Evolutionary conservation across 2,797 vertebrate species (phyloP), one percentile per base, ranked within the genome.

Genomic region (Gallinago solitaria): DNA sequence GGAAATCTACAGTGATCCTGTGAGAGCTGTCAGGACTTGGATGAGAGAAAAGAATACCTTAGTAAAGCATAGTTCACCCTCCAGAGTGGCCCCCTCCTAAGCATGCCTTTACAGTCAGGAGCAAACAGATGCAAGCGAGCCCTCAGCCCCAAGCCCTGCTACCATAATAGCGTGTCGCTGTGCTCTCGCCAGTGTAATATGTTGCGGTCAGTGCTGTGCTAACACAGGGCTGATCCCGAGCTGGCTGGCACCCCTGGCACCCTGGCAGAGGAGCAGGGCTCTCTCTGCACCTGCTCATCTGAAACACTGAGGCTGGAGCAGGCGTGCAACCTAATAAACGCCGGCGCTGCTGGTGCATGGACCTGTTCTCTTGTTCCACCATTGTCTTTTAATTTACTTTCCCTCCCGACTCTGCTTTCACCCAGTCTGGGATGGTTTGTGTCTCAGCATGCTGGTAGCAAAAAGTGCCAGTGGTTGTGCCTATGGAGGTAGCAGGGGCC

Each of bases 91-190:
- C 2, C 15, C 33, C 20, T n/a, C 19, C 11, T 4, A 61, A 65
- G 27, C 20, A 9, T 4, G 9, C 57, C 60, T 74, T 87, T 1
- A 1, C 24, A 54, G 39, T 93, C 47, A 60, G 43, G 39, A 81
- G 20, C 39, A 80, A 91, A 43, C 10, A 43, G 28, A 39, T n/a
- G 33, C 47, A 24, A 63, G 13, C 2, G 6, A 56, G 14, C 53
- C 50, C 48, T 81, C 4, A 1, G 35, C n/a, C 43, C 50, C 59
- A 63, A 92, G 53, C 56, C n/a, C 12, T 16, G n/a, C 47, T 73
- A 12, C 82, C 12, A 1, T 30, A 17, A 41, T 2, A 35, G 16
- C 2, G 1, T 32, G 59, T 50, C 3, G 0, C 60, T 37, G 33
- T 20, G 37, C 43, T 74, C 33, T 51, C 3, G 4, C 16, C 67